Evolutionary conservation across 2,113 vertebrate species (phyloP).

Genomic region (Prietella phreatophila): DNA sequence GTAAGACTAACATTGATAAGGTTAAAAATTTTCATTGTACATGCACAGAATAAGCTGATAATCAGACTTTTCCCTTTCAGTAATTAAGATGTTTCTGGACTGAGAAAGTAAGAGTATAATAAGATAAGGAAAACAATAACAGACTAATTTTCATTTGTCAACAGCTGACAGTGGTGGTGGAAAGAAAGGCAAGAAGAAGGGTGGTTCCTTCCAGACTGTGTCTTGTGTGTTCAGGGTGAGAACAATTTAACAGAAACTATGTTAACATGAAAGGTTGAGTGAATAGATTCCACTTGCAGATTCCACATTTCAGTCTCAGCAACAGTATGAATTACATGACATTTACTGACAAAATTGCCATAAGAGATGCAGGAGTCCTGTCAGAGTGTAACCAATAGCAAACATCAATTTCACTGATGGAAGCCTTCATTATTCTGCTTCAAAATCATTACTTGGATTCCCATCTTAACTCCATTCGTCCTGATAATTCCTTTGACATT

Average conservation of each 20-base stretch:
- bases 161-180: conserved; percentile 2
- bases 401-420: no score
- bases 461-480: no score
- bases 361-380: no score
- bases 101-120: neutral
- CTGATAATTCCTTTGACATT: no score
- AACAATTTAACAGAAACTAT: neutral
- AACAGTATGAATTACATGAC: no score
- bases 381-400: no score
- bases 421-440: no score
- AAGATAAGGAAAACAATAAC: neutral
- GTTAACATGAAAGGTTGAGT: neutral
- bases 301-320: neutral
- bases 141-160: neutral
- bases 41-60: neutral
- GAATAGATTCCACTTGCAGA: neutral
- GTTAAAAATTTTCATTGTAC: neutral
- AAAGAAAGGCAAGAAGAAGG: conserved; percentile 42
- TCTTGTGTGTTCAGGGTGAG: neutral
- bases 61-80: neutral
- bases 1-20: neutral
- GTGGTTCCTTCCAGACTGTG: conserved; percentile 23
- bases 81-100: neutral
- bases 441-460: no score
- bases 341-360: no score